These are phyloP conservation scores for Pasiphila rectangulata DNA, from an alignment of 2,888 invertebrate genomes.

Conservation along the genomic window DNA sequence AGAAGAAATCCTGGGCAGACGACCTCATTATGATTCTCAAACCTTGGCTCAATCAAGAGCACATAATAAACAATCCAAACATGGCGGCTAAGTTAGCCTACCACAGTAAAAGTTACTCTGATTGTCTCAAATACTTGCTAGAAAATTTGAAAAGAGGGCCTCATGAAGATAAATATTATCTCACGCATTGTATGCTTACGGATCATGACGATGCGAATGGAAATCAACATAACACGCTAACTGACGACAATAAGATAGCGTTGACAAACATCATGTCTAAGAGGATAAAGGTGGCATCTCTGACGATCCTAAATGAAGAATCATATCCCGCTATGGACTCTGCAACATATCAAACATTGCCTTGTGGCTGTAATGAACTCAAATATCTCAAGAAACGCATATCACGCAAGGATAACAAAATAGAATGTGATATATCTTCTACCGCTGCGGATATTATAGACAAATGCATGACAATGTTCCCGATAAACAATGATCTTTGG, in stretches of 20 bases:
- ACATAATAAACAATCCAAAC: slow-evolving; percentile 53
- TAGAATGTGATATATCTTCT: slow-evolving; percentile 48
- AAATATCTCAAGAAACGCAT: slow-evolving; percentile 43
- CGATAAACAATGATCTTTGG: slow-evolving; percentile 63
- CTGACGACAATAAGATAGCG: slow-evolving; percentile 55
- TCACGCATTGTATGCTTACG: slow-evolving; percentile 48
- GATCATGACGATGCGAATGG: slow-evolving; percentile 23
- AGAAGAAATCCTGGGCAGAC: slow-evolving; percentile 66
- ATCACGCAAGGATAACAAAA: slow-evolving; percentile 29
- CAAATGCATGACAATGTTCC: slow-evolving; percentile 65
- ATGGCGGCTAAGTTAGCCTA: slow-evolving; percentile 69
- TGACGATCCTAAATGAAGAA: slow-evolving; percentile 65
- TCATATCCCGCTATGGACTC: slow-evolving; percentile 54
- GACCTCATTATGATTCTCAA: slow-evolving; percentile 58
- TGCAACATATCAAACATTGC: slow-evolving; percentile 48
- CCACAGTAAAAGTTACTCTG: slow-evolving; percentile 55
- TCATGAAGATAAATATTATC: slow-evolving; percentile 45
- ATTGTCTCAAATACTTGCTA: slow-evolving; percentile 58
- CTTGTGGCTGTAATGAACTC: slow-evolving; percentile 66
- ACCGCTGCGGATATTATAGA: slow-evolving; percentile 64
- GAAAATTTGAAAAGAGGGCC: slow-evolving; percentile 51
- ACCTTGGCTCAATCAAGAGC: slow-evolving; percentile 61
- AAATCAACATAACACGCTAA: slow-evolving; percentile 36
- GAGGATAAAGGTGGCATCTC: slow-evolving; percentile 65
- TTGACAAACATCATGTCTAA: slow-evolving; percentile 63